Evolutionary conservation across 2,797 vertebrate species (phyloP).

Genomic region (Gallirallus australis): DNA sequence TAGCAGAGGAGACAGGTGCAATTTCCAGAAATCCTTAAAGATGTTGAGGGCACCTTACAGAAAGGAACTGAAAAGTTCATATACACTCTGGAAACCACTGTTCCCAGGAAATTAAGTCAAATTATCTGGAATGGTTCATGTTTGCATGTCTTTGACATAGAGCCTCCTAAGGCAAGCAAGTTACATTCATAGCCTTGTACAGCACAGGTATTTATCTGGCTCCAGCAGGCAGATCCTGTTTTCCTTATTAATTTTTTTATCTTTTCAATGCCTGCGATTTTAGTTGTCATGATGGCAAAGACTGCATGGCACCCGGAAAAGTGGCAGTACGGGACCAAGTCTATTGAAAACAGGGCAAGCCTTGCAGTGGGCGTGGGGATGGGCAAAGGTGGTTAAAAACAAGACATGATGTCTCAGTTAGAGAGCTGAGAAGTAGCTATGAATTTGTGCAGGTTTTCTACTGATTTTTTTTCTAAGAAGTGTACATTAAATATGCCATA

Average conservation of each 20-base stretch:
- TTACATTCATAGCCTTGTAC: background rate
- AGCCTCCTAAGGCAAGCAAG: background rate
- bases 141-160: rapidly evolving
- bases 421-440: background rate
- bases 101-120: background rate
- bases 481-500: background rate
- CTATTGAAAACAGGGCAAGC: background rate
- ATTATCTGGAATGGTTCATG: rapidly evolving
- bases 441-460: background rate
- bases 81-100: rapidly evolving
- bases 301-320: background rate
- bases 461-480: background rate
- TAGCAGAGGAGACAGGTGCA: background rate
- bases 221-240: background rate
- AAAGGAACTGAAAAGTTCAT: background rate
- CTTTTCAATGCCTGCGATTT: background rate
- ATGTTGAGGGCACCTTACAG: background rate
- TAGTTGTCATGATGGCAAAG: background rate
- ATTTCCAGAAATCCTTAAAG: background rate
- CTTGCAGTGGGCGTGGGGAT: background rate
- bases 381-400: background rate
- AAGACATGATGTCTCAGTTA: background rate
- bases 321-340: background rate
- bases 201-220: background rate
- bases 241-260: background rate